These are phyloP conservation scores for Cochlearius cochlearius DNA, from an alignment of 2,113 vertebrate genomes.

Conservation along the genomic window DNA sequence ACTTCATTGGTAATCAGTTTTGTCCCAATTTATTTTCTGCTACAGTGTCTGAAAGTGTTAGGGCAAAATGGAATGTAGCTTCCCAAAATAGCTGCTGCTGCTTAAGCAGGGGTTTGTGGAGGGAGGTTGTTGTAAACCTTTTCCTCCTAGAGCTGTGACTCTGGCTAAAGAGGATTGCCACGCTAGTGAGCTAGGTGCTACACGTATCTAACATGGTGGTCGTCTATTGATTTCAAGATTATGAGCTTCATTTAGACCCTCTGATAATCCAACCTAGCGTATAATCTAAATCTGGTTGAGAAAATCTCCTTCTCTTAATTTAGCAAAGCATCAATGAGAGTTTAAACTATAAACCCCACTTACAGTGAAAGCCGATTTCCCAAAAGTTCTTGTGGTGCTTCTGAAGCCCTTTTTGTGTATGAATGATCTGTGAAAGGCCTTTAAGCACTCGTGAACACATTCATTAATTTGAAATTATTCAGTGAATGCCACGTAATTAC, in stretches of 20 bases:
- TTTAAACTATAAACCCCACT: neutral
- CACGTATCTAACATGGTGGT: neutral
- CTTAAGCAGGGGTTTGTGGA: neutral
- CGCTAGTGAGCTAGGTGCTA: neutral
- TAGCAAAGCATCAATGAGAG: neutral
- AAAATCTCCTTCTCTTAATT: neutral
- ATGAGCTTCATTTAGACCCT: neutral
- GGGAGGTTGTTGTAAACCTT: neutral
- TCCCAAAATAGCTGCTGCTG: neutral
- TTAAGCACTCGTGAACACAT: neutral
- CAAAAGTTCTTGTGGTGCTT: neutral
- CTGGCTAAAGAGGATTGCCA: neutral
- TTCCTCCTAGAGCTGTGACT: neutral
- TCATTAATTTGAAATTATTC: constrained; percentile 27
- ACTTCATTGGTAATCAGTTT: neutral
- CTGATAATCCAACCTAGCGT: neutral
- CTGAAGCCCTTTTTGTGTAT: neutral
- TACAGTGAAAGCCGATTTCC: neutral
- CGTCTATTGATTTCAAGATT: neutral
- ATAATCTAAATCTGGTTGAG: neutral
- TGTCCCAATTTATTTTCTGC: neutral
- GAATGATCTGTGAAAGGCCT: neutral
- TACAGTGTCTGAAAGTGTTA: neutral
- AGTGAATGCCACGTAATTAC: constrained; percentile 12
- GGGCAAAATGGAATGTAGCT: neutral